Evolutionary conservation across 2,888 invertebrate species (phyloP), one percentile per base, ranked within the genome.

Genomic region (Drosophila austrosaltans): DNA sequence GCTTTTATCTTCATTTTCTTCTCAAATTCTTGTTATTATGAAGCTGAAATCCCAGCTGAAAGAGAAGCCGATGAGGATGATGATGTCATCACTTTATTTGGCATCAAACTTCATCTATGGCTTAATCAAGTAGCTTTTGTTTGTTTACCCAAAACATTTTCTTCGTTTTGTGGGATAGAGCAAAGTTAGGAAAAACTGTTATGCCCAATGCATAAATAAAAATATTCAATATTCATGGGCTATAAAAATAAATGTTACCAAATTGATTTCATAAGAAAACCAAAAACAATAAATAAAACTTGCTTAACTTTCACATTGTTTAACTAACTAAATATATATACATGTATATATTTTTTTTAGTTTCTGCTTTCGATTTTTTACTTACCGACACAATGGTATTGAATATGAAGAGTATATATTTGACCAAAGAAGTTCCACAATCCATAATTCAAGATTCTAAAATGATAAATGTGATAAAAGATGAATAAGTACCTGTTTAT

Each of bases 361-460:
- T 57, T 57, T 57, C 32, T 36, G 16, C 20, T 56, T 61, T 16
- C 1, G 16, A 7, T 16, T 59, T 44, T 25, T 32, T 30, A 85
- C 96, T 96, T 93, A 96, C 96, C 94, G 95, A 95, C 90, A 96
- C 96, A 73, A 96, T 84, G 82, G 96, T 93, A 92, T 96, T 96
- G 93, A 96, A 96, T 92, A 96, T 93, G 92, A 96, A 97, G 89
- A 97, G 94, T 87, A 96, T 94, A 93, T 96, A 96, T 94, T 97
- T 97, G 92, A 96, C 94, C 93, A 95, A 94, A 92, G 95, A 94
- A 93, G 95, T 95, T 91, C 95, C 95, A 93, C 95, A 95, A 93
- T 94, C 94, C 95, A 95, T 95, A 48, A 20, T 75, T 48, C 3
- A 48, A 48, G 75, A 36, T 53, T 40, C 63, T 72, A 61, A 28